Evolutionary conservation across 2,888 invertebrate species (phyloP).

Genomic region (Mayetiola destructor): DNA sequence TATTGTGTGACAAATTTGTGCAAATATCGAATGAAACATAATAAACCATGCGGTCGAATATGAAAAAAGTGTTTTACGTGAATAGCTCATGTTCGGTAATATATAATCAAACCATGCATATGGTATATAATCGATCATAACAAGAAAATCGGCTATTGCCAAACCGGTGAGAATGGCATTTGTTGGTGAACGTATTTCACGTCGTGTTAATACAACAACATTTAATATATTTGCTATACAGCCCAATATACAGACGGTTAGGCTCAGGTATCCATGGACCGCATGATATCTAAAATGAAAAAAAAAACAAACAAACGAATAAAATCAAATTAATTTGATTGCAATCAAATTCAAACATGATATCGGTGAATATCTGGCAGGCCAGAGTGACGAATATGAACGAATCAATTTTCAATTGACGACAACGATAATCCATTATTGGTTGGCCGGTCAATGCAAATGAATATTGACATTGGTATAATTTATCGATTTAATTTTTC

Average conservation of each 20-base stretch:
- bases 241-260: constrained; percentile 78
- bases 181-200: constrained; percentile 82
- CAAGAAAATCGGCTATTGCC: constrained; percentile 84
- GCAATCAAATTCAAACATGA: no score
- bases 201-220: constrained; percentile 74
- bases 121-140: constrained; percentile 88
- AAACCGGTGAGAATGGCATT: constrained; percentile 82
- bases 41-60: constrained; percentile 73
- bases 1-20: constrained; percentile 77
- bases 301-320: not conserved
- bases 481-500: no score
- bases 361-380: no score
- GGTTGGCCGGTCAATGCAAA: no score
- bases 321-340: not conserved
- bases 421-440: no score
- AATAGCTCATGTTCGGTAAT: constrained; percentile 35
- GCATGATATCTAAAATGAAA: constrained; percentile 44
- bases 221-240: constrained; percentile 84
- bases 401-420: no score
- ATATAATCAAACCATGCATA: constrained; percentile 71
- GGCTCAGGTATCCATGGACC: constrained; percentile 71
- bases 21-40: constrained; percentile 80
- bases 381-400: no score
- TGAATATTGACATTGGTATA: no score
- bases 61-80: constrained; percentile 39